Base-by-base conservation (phyloP, 2,113 vertebrate genomes). In the Junco hyemalis region DNA sequence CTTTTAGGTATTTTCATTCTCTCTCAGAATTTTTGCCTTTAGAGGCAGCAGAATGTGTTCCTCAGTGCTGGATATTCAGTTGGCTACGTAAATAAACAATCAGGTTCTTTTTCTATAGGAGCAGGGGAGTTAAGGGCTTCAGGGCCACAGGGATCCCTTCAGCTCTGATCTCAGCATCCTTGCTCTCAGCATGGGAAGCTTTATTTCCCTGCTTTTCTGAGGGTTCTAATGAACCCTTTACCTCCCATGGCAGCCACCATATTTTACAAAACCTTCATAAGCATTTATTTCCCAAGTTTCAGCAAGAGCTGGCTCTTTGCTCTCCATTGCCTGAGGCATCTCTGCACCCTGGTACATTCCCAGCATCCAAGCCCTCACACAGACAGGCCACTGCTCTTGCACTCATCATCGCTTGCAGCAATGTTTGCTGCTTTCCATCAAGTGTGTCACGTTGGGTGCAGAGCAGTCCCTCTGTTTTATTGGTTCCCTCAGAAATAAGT, bases 401-500 rank as follows among this genome's bases (percentile, higher is more conserved):
- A 1, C 23, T 16, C 26, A 6, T 20, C 1, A 28, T 33, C 54
- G 4, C 40, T 56, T 36, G 22, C 16, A 33, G 21, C 50, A 69
- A 12, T 7, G 12, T 44, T 57, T 45, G 18, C 35, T 72, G 48
- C 44, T 29, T 69, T 85, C 42, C 60, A 73, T n/a, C 64, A 56
- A 23, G 17, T 10, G 1, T 6, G 23, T 24, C 73, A 12, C 45
- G 0, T 3, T 31, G 1, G 0, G 17, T 54, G n/a, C 29, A 25
- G 33, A 51, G 50, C 38, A 31, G 8, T 20, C 5, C 7, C 17
- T 51, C 69, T 61, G 24, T 40, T 77, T n/a, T 29, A 31, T 15
- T 60, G 59, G 1, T 42, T 81, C 51, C 15, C 50, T 47, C 26
- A 51, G 18, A 51, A 84, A n/a, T 6, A 10, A 60, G 20, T 23